Percentiles rank a stretch among this genome's conserved stretches.
Evolutionary conservation across 2,113 vertebrate genomes (phyloP).

Genomic region (Perca schrenkii): DNA sequence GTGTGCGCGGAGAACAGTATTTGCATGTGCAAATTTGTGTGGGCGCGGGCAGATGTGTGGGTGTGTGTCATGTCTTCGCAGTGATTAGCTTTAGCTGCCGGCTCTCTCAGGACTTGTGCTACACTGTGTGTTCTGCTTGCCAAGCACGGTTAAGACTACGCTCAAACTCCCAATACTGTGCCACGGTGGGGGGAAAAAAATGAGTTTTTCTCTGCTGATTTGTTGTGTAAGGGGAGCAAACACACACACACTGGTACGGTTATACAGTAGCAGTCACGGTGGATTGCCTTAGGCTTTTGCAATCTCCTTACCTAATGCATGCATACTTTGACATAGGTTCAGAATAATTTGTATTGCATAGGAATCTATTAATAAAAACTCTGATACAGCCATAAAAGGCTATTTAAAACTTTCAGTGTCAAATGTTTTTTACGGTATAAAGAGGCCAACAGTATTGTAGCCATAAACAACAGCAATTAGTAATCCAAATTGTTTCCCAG

Average conservation of each 20-base stretch:
- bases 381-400: background rate
- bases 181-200: conserved; percentile 39
- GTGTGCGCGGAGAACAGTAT: conserved; percentile 3
- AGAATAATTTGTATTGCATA: background rate
- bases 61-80: conserved; percentile 72
- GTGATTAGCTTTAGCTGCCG: conserved; percentile 71
- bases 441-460: background rate
- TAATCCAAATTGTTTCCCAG: conserved; percentile 31
- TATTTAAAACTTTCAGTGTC: background rate
- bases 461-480: conserved; percentile 10
- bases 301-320: background rate
- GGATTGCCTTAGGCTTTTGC: conserved; percentile 49
- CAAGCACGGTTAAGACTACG: conserved; percentile 65
- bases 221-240: conserved; percentile 62
- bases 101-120: conserved; percentile 66
- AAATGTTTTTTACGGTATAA: background rate
- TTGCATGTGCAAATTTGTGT: conserved; percentile 61
- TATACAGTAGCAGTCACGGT: conserved; percentile 48
- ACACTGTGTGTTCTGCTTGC: conserved; percentile 71
- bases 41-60: conserved; percentile 55
- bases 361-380: background rate
- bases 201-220: conserved; percentile 68
- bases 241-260: conserved; percentile 31
- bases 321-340: background rate
- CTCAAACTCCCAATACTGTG: conserved; percentile 61